Base-by-base conservation (phyloP, 2,797 vertebrate species). In the Acipenser oxyrinchus region DNA sequence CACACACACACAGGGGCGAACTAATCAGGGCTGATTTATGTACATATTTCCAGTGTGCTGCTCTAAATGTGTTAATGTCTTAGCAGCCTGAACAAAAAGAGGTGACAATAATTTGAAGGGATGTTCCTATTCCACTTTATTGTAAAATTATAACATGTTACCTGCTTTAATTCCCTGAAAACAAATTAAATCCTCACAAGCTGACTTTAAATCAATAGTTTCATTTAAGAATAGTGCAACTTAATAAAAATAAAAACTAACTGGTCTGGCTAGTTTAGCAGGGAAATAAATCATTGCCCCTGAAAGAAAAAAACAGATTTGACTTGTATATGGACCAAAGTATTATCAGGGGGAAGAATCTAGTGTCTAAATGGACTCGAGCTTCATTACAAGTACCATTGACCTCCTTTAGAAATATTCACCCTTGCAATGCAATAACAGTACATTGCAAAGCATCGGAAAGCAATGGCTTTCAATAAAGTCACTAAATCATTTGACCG, bases 151-250 rank as follows among this genome's bases (percentile, higher is more conserved):
- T 92, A 94, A 92, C 89, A 84, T 87, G 91, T 93, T 94, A 95
- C 94, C 93, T 94, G 90, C 92, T 93, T 93, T 96, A 95, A 97
- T 95, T 93, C 93, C 89, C 90, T 85, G 93, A 93, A 95, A 95
- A 97, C 94, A 96, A 97, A 97, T 97, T 94, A 97, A 97, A 97
- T 94, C 91, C 92, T 94, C 92, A 93, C 93, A 95, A 95, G 90
- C 88, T 94, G 93, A 96, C 94, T 93, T 91, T 88, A 94, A 96
- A 96, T 97, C 94, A 93, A 96, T 97, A 94, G 91, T 95, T 96
- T 95, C 93, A 96, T 96, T 96, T 95, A 94, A 94, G 88, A 93
- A 88, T 93, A 85, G 89, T 86, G 88, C 91, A 90, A 94, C 94
- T 95, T 96, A 95, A 95, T 94, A 95, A 96, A 95, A 95, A 94